These are phyloP conservation scores for Crioceris asparagi DNA, from an alignment of 2,888 invertebrate species.

Conservation along the genomic window DNA sequence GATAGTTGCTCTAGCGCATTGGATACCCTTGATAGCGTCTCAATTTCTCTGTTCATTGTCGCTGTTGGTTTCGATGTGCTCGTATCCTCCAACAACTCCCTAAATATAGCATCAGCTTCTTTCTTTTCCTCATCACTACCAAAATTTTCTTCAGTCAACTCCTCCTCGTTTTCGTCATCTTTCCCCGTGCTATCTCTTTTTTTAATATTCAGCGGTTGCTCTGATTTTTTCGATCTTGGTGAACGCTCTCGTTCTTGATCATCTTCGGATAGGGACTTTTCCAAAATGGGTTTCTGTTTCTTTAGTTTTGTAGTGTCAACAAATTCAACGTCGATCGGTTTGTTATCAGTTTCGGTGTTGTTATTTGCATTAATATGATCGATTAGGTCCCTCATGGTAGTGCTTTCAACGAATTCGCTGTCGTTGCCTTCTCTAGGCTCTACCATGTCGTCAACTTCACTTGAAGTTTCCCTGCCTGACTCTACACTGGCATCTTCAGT, in stretches of 20 bases:
- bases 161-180: slow-evolving; percentile 24
- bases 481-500: slow-evolving; percentile 33
- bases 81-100: slow-evolving; percentile 31
- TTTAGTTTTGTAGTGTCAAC: slow-evolving; percentile 18
- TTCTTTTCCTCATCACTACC: slow-evolving; percentile 24
- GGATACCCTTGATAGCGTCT: slow-evolving; percentile 27
- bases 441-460: slow-evolving; percentile 29
- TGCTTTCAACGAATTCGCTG: slow-evolving; percentile 10
- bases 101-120: slow-evolving; percentile 30
- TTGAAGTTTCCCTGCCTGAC: slow-evolving; percentile 12
- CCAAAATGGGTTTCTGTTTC: slow-evolving; percentile 6
- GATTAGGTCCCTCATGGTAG: slow-evolving; percentile 14
- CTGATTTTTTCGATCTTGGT: not conserved
- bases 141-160: slow-evolving; percentile 16
- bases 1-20: slow-evolving; percentile 33
- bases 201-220: slow-evolving; percentile 1
- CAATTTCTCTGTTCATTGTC: slow-evolving; percentile 23
- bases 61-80: slow-evolving; percentile 17
- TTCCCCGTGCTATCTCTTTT: slow-evolving; percentile 8
- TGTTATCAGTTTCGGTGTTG: slow-evolving; percentile 9
- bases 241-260: no score
- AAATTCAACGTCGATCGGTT: slow-evolving; percentile 27
- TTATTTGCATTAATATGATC: slow-evolving; percentile 9
- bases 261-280: no score
- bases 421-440: slow-evolving; percentile 35